Percentiles rank a stretch among this genome's conserved stretches.
phyloP scores from a whole-genome alignment of 2,888 invertebrate genomes.

The Pseudolycoriella hygida region DNA sequence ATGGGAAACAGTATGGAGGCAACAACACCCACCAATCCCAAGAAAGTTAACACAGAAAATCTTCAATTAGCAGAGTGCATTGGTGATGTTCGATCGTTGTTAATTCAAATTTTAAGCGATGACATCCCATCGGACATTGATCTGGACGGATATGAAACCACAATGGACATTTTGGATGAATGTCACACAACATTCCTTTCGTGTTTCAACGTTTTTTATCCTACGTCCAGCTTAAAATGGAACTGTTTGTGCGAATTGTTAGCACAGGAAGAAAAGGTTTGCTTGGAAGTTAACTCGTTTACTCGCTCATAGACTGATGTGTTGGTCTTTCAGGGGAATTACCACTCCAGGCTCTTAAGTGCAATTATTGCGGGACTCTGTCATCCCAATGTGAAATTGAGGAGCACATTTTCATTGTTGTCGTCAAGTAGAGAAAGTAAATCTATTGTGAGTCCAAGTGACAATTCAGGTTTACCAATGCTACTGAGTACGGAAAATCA shows the following conservation, averaged over 20 bases:
- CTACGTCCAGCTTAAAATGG: conserved; percentile 86
- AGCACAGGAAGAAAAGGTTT: conserved; percentile 49
- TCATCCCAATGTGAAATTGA: conserved; percentile 52
- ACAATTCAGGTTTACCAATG: conserved; percentile 49
- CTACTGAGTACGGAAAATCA: conserved; percentile 48
- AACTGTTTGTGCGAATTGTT: conserved; percentile 71
- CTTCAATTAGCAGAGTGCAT: conserved; percentile 70
- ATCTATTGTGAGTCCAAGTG: conserved; percentile 42
- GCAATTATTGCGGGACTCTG: conserved; percentile 76
- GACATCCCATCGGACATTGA: conserved; percentile 31
- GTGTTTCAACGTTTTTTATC: conserved; percentile 92
- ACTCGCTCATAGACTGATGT: no score
- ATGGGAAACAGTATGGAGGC: conserved; percentile 12
- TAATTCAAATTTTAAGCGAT: conserved; percentile 71
- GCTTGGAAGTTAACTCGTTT: no score
- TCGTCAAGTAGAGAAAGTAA: conserved; percentile 28
- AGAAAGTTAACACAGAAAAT: conserved; percentile 36
- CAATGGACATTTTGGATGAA: conserved; percentile 64
- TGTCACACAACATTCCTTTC: conserved; percentile 79
- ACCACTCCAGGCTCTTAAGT: conserved; percentile 41
- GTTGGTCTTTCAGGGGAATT: conserved; percentile 17
- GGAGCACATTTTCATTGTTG: conserved; percentile 57
- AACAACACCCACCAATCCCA: conserved; percentile 12
- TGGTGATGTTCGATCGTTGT: conserved; percentile 63
- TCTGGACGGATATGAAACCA: conserved; percentile 38